Evolutionary conservation across 2,888 invertebrate species (phyloP).

Genomic region (Torymus aiolomorphi): DNA sequence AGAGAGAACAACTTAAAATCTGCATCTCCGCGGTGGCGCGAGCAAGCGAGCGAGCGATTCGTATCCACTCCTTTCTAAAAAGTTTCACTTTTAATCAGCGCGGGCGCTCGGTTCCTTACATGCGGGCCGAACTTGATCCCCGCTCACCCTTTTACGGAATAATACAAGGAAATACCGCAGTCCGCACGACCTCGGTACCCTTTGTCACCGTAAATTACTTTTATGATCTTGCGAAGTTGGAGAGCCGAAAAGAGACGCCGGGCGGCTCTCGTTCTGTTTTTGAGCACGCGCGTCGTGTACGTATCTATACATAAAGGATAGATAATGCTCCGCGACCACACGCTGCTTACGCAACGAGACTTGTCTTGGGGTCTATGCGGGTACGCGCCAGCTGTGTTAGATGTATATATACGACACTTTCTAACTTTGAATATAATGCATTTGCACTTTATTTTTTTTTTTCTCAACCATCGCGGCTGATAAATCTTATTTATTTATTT

Average conservation of each 20-base stretch:
- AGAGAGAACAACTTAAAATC: slow-evolving; percentile 18
- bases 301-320: background rate
- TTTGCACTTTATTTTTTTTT: background rate
- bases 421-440: slow-evolving; percentile 31
- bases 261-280: slow-evolving; percentile 23
- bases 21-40: background rate
- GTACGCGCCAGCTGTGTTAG: background rate
- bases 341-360: slow-evolving; percentile 20
- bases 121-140: slow-evolving; percentile 20
- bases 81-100: slow-evolving; percentile 24
- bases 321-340: background rate
- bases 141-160: background rate
- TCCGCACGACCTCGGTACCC: no score
- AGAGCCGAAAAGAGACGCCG: background rate
- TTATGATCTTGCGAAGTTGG: background rate
- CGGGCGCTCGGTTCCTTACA: background rate
- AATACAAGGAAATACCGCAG: no score
- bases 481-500: no score
- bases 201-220: background rate
- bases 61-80: background rate
- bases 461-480: background rate
- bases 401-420: slow-evolving; percentile 17
- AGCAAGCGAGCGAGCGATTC: background rate
- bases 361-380: background rate
- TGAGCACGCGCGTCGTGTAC: background rate